Evolutionary conservation across 2,797 vertebrate species (phyloP), one percentile per base, ranked within the genome.

Genomic region (Heterohyrax brucei): DNA sequence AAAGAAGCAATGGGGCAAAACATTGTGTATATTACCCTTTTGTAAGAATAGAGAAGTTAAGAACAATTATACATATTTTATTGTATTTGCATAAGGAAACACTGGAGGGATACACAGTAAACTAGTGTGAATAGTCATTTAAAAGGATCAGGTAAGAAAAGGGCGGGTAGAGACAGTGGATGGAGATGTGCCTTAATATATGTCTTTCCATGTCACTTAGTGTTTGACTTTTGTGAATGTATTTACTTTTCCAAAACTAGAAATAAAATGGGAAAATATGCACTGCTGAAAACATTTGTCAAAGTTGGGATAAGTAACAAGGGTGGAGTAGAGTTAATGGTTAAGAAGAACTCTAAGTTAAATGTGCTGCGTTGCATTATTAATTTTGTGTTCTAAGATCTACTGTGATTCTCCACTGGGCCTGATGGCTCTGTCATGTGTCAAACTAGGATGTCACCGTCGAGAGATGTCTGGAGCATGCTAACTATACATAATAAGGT

Each of bases 301-400:
- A 68, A 73, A 86, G 30, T 77, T 48, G 88, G 72, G 68, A 79
- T 86, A 53, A 89, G 64, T 75, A 66, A 89, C 7, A 75, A 24
- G 39, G 50, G 13, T 82, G 9, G 80, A 80, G 10, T 39, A 88
- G 73, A 93, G 2, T 4, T 91, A 33, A 56, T 80, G 76, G 46
- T 81, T 89, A 76, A 80, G 68, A 95, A 87, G n/a, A 95, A 93
- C 56, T 93, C 80, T 48, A 92, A 78, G 59, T 86, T 56, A 81
- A 97, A 72, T 44, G 26, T 91, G 33, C 50, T 91, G 86, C 61
- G 30, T 61, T 78, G 28, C 76, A 59, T 82, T 85, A n/a, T 76
- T 93, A 91, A 94, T 18, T 76, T 85, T 76, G 61, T 2, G 22
- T 91, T 21, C 77, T 94, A 94, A 26, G 18, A 80, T 88, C 59